Base-by-base conservation (phyloP, 2,113 vertebrate genomes). In the Tetraodon nigroviridis region DNA sequence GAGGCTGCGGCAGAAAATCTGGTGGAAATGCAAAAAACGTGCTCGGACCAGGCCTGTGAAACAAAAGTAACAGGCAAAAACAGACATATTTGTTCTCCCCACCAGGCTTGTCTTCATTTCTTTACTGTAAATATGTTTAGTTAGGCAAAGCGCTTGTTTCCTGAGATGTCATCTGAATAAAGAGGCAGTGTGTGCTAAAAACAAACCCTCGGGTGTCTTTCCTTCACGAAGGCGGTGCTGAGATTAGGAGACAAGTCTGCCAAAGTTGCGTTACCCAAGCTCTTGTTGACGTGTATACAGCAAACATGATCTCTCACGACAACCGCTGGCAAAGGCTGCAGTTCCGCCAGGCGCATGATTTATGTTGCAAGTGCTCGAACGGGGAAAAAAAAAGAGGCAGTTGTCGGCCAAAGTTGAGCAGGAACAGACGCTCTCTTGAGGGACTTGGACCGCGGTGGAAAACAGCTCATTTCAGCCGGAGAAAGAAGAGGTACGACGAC, bases 271-370 rank as follows among this genome's bases (percentile, higher is more conserved):
- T 78, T 74, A 80, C 74, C 83, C 72, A 68, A 53, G 55, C 65
- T 50, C 53, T 71, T 56, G 67, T 68, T 82, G 75, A 87, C 59
- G 53, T 69, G 62, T 73, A 64, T 77, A 79, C 63, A 73, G 77
- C 75, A 70, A 84, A 85, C 74, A 79, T 71, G 79, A 84, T 81
- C 75, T 75, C 77, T 79, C 59, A 64, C 76, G 81, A 81, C 81
- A 80, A 73, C 71, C 70, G 48, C 79, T 72, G 75, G 78, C 64
- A 55, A 69, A 70, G 64, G 55, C 57, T 46, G 45, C 67, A 66
- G 57, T 58, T 84, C 73, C 82, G 75, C 75, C 52, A 60, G 77
- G 71, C 73, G 13, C 54, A 59, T 55, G 70, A 86, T 84, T 83
- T 74, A 83, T 51, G 22, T 73, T 71, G 55, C 48, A 50, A 53